These are phyloP conservation scores for Gobius niger DNA, from an alignment of 2,113 vertebrate species.

Conservation along the genomic window DNA sequence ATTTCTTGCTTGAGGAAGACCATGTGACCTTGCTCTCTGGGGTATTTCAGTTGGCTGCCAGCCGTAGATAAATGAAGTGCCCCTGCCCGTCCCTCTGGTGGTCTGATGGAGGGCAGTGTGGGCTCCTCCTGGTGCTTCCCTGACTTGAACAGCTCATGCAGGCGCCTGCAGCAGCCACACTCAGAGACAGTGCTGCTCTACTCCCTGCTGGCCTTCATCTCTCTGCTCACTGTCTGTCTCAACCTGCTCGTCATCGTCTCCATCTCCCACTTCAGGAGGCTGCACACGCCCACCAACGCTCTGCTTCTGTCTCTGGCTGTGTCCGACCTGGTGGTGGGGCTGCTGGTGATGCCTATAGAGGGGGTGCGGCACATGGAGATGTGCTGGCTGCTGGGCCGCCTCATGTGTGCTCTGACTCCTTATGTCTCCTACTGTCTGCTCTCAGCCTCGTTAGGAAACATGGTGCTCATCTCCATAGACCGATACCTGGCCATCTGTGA, in stretches of 20 bases:
- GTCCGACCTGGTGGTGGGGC: conserved; percentile 5
- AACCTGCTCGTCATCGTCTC: conserved; percentile 3
- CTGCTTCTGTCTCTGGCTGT: conserved; percentile 4
- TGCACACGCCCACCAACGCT: background rate
- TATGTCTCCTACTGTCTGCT: background rate
- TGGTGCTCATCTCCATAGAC: conserved; percentile 39
- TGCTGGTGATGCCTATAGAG: conserved; percentile 8
- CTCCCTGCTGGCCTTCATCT: background rate
- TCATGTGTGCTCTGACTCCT: conserved; percentile 35
- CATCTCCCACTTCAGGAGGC: conserved; percentile 6
- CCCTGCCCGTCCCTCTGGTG: background rate
- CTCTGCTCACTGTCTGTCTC: background rate
- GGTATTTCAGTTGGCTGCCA: background rate
- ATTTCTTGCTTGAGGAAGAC: background rate
- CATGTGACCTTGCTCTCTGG: background rate
- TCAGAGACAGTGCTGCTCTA: background rate
- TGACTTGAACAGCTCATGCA: conserved; percentile 3
- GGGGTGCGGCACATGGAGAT: conserved; percentile 21
- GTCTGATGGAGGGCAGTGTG: conserved; percentile 1
- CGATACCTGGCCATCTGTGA: conserved; percentile 39
- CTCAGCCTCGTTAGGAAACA: background rate
- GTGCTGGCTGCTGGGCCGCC: conserved; percentile 42
- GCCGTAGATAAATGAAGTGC: background rate
- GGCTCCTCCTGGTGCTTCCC: background rate
- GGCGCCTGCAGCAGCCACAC: conserved; percentile 1